Evolutionary conservation across 2,888 invertebrate species (phyloP), one percentile per base, ranked within the genome.

Genomic region (Tetropium fuscum): DNA sequence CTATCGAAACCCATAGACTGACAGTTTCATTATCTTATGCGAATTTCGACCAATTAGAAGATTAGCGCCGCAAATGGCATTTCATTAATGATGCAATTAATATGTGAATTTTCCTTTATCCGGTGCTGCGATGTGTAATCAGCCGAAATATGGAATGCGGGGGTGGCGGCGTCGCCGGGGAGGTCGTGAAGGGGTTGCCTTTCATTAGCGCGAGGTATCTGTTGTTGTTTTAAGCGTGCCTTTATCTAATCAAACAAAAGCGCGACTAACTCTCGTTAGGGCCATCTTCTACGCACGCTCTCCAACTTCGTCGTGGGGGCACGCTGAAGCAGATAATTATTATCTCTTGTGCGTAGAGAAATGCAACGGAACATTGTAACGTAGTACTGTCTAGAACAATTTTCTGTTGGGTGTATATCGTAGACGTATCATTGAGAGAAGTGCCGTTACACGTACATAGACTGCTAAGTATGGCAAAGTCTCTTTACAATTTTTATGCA

Each of bases 211-310:
- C 78, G 77, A 77, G 79, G 78, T 81, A 80, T 81, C 80, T 80
- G 81, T 81, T 81, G 81, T 81, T 81, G 81, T 82, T 82, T 82
- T 81, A 81, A 82, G 81, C 81, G 78, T 78, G 80, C 81, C 81
- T 81, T 81, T 81, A 81, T 82, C 81, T 81, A 81, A 81, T 81
- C 81, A 81, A 81, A 81, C 81, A 81, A 81, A 81, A 78, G 79
- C 75, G 71, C 75, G 74, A 75, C 67, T 68, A 69, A 68, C 72
- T 75, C 77, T 78, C 78, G 77, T 78, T 78, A 77, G 73, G 48
- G 62, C 60, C 59, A 58, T 64, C 63, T 66, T 48, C n/a, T n/a
- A n/a, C n/a, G n/a, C n/a, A n/a, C n/a, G n/a, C n/a, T n/a, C n/a
- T n/a, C n/a, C n/a, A n/a, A n/a, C n/a, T n/a, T n/a, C n/a, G n/a